phyloP scores from a whole-genome alignment of 30 jellyfish, hydroid and myxozoan species.

The Catostylus mosaicus region DNA sequence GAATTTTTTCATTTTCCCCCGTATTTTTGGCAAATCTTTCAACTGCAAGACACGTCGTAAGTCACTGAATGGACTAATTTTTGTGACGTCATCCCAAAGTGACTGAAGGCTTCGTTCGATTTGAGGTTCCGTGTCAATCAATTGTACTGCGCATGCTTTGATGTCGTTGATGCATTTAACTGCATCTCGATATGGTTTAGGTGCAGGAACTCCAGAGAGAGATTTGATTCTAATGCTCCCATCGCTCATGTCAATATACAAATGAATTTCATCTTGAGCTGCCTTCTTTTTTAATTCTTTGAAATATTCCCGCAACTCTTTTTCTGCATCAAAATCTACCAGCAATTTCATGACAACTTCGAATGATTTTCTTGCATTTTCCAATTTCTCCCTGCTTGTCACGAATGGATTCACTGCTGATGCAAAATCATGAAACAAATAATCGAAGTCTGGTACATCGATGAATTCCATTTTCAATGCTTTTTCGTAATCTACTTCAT shows the following conservation, averaged over 20 bases:
- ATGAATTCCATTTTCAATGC: slow-evolving; percentile 31
- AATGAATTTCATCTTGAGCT: not conserved
- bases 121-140: slow-evolving; percentile 32
- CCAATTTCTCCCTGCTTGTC: slow-evolving; percentile 36
- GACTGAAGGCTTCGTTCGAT: slow-evolving; percentile 27
- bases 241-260: slow-evolving; percentile 7
- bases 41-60: slow-evolving; percentile 39
- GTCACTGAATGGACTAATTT: slow-evolving; percentile 30
- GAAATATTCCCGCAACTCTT: slow-evolving; percentile 19
- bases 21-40: slow-evolving; percentile 26
- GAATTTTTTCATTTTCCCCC: slow-evolving; percentile 31
- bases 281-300: slow-evolving; percentile 48
- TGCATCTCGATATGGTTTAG: slow-evolving; percentile 28
- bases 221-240: not conserved
- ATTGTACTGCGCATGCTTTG: slow-evolving; percentile 5
- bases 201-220: slow-evolving; percentile 36
- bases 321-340: slow-evolving; percentile 29
- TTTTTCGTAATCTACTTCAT: slow-evolving; percentile 7
- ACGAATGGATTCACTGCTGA: slow-evolving; percentile 48
- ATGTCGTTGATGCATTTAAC: slow-evolving; percentile 21
- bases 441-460: slow-evolving; percentile 34
- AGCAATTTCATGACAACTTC: slow-evolving; percentile 8
- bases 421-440: slow-evolving; percentile 27
- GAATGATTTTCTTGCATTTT: slow-evolving; percentile 30
- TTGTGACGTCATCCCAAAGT: slow-evolving; percentile 6